These are phyloP conservation scores for Brachypodius melanocephalos DNA, from an alignment of 2,113 vertebrate species.

Conservation along the genomic window DNA sequence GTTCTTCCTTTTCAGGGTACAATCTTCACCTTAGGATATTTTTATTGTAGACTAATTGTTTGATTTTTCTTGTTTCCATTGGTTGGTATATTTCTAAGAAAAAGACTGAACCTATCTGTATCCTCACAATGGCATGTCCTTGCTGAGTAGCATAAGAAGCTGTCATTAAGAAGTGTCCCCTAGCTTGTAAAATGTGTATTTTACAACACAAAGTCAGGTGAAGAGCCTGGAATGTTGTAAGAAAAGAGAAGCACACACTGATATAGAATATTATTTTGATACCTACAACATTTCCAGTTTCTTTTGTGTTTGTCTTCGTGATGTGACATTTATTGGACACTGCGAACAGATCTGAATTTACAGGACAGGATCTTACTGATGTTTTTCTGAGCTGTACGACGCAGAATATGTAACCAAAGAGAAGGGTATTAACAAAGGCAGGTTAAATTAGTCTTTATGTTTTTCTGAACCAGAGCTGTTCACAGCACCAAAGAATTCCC, in stretches of 20 bases:
- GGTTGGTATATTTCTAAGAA: background rate
- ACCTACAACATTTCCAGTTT: background rate
- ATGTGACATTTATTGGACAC: background rate
- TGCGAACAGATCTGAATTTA: background rate
- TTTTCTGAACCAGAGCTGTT: background rate
- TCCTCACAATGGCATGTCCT: background rate
- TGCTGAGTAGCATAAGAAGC: background rate
- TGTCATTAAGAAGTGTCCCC: background rate
- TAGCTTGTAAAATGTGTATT: background rate
- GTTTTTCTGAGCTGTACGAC: background rate
- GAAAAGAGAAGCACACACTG: background rate
- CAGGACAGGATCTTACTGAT: background rate
- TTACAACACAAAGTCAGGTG: background rate
- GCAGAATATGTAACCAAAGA: background rate
- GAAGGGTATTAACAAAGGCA: background rate
- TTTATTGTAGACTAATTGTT: background rate
- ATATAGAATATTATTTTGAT: background rate
- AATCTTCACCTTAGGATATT: background rate
- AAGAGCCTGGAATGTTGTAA: background rate
- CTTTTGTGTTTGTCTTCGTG: background rate
- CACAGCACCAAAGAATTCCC: background rate
- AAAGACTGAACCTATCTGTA: background rate
- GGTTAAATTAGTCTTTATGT: background rate
- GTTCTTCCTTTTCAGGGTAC: background rate
- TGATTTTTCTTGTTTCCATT: background rate